These are phyloP conservation scores for Ceuthmochares aereus DNA, from an alignment of 2,113 vertebrate species.

Conservation along the genomic window DNA sequence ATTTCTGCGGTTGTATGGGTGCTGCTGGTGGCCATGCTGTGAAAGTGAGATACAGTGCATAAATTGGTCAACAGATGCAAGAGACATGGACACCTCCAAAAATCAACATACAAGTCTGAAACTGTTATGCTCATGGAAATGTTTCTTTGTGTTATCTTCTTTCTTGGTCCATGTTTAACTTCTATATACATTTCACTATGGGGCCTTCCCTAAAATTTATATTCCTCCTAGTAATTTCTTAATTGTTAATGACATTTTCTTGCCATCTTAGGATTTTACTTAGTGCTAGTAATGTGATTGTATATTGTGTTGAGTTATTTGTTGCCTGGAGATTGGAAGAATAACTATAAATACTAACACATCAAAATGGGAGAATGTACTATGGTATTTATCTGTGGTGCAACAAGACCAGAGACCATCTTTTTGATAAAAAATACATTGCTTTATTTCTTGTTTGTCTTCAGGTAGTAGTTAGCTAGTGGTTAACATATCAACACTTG, in stretches of 20 bases:
- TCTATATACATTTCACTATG: neutral
- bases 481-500: neutral
- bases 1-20: neutral
- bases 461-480: neutral
- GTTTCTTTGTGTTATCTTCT: neutral
- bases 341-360: neutral
- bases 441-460: neutral
- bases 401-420: neutral
- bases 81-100: neutral
- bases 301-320: neutral
- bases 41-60: neutral
- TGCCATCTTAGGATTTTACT: neutral
- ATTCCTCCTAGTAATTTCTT: neutral
- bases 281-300: neutral
- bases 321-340: neutral
- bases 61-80: neutral
- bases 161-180: neutral
- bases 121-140: neutral
- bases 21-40: neutral
- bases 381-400: neutral
- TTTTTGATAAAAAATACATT: neutral
- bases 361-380: neutral
- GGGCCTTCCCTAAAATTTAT: neutral
- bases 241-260: neutral
- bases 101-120: neutral